Percentiles rank a stretch among this genome's conserved stretches.
Evolutionary conservation across 1,140 invertebrate genomes (phyloP).

Genomic region (Caenorhabditis brenneri): DNA sequence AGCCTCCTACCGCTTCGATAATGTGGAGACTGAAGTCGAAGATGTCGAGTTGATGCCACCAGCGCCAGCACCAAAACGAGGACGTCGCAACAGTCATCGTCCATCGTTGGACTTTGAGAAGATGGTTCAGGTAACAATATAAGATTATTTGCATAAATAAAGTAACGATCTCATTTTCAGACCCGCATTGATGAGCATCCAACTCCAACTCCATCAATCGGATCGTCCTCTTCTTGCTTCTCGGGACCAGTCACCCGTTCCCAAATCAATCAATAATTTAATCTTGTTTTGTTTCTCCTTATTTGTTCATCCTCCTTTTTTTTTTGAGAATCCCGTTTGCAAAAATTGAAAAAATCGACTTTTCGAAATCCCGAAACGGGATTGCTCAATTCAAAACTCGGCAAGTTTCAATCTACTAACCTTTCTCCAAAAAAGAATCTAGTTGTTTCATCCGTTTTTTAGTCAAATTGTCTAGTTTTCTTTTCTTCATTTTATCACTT

Average conservation of each 20-base stretch:
- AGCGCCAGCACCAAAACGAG: constrained; percentile 17
- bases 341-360: background rate
- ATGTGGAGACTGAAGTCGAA: background rate
- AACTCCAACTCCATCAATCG: background rate
- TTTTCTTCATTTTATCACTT: background rate
- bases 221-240: background rate
- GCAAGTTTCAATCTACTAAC: background rate
- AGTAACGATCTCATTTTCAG: background rate
- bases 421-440: background rate
- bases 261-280: constrained; percentile 19
- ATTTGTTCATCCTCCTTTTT: background rate
- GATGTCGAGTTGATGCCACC: background rate
- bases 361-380: constrained; percentile 33
- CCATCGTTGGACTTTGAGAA: constrained; percentile 39
- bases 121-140: background rate
- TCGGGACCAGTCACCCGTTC: constrained; percentile 14
- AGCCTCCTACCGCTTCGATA: background rate
- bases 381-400: constrained; percentile 7
- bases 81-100: constrained; percentile 7
- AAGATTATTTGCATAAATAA: background rate
- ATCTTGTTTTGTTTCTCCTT: background rate
- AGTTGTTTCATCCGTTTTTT: too few relatives aligned
- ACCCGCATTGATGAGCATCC: background rate
- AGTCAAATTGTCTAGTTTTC: background rate
- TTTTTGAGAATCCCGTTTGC: background rate